Evolutionary conservation across 2,888 invertebrate genomes (phyloP), one percentile per base, ranked within the genome.

Genomic region (Ceriagrion tenellum): DNA sequence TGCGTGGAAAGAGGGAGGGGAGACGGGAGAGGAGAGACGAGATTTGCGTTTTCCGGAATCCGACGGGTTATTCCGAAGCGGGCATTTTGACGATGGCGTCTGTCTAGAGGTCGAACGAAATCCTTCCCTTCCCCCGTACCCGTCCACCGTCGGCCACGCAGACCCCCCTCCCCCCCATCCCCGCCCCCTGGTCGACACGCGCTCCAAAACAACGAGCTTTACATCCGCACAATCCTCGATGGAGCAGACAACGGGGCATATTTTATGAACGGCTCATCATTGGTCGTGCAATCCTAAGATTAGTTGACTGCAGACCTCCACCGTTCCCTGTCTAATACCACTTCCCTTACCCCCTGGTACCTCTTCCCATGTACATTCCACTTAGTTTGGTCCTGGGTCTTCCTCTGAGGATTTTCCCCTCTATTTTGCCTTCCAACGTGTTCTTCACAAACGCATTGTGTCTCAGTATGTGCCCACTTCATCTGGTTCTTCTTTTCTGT

Each of bases 21-120:
- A 8, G 47, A 12, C 2, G 69, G 69, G 18, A 23, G 23, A 23
- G 69, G n/a, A 26, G 10, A n/a, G 35, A 10, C 10, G 69, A n/a
- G 30, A 81, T 81, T 81, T 81, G 30, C 81, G 81, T 81, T 81
- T 81, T 81, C 35, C 81, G 81, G 81, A 81, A 30, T 81, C 81
- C 81, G 81, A 26, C 81, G 81, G 81, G 30, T 81, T 81, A 81
- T 81, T 81, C 81, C 81, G 81, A 81, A 59, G 0, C 81, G 81
- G 81, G 30, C 81, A 35, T 59, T 59, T 59, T 35, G 81, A 81
- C 30, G 81, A 81, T 81, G 23, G 30, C 30, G 74, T n/a, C 59
- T 23, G 26, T 26, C n/a, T 12, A 26, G 47, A 8, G 18, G 13
- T 18, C 35, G 81, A 26, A 26, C 81, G 35, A 81, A 81, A 81